Percentiles rank a stretch among this genome's conserved stretches.
Evolutionary conservation across 2,888 invertebrate genomes (phyloP).

Genomic region (Cyrtodaria siliqua): DNA sequence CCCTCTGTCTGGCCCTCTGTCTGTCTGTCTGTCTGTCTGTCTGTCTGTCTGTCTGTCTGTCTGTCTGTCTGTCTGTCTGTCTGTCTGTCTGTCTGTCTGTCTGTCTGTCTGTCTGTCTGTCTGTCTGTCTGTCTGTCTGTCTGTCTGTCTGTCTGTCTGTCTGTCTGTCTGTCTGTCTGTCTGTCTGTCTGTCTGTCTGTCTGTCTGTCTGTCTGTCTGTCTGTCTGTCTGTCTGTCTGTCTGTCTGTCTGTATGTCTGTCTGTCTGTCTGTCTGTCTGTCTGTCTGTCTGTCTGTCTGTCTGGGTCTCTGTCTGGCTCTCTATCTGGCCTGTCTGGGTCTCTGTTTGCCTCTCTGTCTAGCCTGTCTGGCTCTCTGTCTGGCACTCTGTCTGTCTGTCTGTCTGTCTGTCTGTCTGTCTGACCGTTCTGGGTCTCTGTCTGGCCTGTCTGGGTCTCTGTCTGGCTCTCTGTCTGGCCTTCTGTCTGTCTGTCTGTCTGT

Average conservation of each 20-base stretch:
- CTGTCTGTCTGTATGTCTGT: too few relatives aligned
- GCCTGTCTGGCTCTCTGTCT: too few relatives aligned
- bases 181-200: slow-evolving; percentile 4
- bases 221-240: neutral
- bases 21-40: too few relatives aligned
- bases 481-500: neutral
- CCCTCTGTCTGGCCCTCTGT: too few relatives aligned
- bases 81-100: neutral
- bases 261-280: neutral
- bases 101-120: neutral
- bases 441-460: too few relatives aligned
- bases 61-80: neutral
- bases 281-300: neutral
- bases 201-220: slow-evolving; percentile 5
- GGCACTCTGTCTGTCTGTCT: too few relatives aligned
- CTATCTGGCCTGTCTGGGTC: too few relatives aligned
- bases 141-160: slow-evolving; percentile 4
- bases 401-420: too few relatives aligned
- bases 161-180: slow-evolving; percentile 4
- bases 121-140: slow-evolving; percentile 1
- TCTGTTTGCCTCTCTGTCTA: too few relatives aligned
- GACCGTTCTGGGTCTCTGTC: too few relatives aligned
- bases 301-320: too few relatives aligned
- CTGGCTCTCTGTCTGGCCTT: too few relatives aligned
- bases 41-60: slow-evolving; percentile 3